Evolutionary conservation across 2,888 invertebrate genomes (phyloP).

Genomic region (Steinernema carpocapsae): DNA sequence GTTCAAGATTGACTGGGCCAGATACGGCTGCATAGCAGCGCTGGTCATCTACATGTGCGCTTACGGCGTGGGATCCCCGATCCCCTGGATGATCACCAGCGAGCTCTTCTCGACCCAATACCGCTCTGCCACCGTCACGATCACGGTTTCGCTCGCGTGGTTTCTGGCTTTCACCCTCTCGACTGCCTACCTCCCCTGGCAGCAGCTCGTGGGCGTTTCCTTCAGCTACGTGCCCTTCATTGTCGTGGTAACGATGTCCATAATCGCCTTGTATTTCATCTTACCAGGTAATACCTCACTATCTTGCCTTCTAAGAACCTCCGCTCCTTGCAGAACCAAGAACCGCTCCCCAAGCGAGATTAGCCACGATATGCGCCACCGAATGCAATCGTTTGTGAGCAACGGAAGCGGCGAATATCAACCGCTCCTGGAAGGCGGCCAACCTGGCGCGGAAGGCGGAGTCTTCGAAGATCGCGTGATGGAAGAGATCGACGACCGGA

Average conservation of each 20-base stretch:
- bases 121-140: constrained; percentile 64
- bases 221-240: constrained; percentile 71
- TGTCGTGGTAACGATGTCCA: constrained; percentile 60
- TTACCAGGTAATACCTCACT: constrained; percentile 55
- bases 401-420: constrained; percentile 27
- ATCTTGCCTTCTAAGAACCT: not conserved
- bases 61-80: constrained; percentile 67
- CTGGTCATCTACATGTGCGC: constrained; percentile 66
- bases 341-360: constrained; percentile 22
- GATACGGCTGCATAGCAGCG: constrained; percentile 63
- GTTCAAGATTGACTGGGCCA: constrained; percentile 58
- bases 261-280: constrained; percentile 58
- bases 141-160: constrained; percentile 66
- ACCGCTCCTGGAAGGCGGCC: constrained; percentile 30
- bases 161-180: constrained; percentile 63
- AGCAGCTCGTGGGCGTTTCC: constrained; percentile 67
- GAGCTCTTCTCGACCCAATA: constrained; percentile 68
- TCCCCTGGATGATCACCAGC: constrained; percentile 68
- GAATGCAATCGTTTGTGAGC: constrained; percentile 35
- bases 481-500: constrained; percentile 22
- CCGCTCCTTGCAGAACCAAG: not conserved
- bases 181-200: constrained; percentile 67
- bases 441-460: not conserved
- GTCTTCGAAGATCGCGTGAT: constrained; percentile 9
- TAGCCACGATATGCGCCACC: constrained; percentile 34